Evolutionary conservation across 1,140 invertebrate genomes (phyloP).

Genomic region (Cydia strobilella): DNA sequence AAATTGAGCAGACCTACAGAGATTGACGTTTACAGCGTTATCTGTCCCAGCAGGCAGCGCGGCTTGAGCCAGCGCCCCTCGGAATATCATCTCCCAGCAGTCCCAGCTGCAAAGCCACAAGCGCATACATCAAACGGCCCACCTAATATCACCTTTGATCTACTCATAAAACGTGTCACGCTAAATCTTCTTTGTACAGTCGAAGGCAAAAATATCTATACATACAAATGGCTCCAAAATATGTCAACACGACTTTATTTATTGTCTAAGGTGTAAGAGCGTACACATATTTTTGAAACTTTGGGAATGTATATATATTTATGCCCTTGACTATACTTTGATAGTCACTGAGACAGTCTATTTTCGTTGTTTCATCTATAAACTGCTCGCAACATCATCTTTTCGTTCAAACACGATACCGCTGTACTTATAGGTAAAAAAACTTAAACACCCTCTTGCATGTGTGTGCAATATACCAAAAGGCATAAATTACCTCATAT

Average conservation of each 20-base stretch:
- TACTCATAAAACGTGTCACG: conserved; percentile 14
- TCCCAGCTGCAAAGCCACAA: conserved; percentile 36
- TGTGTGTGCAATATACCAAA: too few relatives aligned
- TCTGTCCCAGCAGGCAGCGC: conserved; percentile 58
- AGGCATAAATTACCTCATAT: too few relatives aligned
- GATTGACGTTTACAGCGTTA: conserved; percentile 73
- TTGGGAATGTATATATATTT: too few relatives aligned
- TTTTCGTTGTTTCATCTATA: conserved; percentile 14
- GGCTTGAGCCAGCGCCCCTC: conserved; percentile 50
- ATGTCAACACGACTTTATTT: too few relatives aligned
- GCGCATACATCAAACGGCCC: conserved; percentile 16
- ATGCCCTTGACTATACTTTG: too few relatives aligned
- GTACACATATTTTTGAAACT: too few relatives aligned
- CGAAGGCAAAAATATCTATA: too few relatives aligned
- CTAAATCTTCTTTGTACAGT: conserved; percentile 26
- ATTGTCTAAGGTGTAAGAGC: too few relatives aligned
- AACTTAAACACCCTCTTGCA: too few relatives aligned
- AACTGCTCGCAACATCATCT: not conserved
- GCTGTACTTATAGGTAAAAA: not conserved
- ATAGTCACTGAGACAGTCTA: conserved; percentile 18
- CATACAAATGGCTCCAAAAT: too few relatives aligned
- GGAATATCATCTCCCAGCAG: conserved; percentile 53
- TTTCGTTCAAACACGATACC: conserved; percentile 10
- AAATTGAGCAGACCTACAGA: conserved; percentile 68
- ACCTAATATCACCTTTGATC: conserved; percentile 16